These are phyloP conservation scores for Syritta pipiens DNA, from an alignment of 2,888 invertebrate species.

Conservation along the genomic window DNA sequence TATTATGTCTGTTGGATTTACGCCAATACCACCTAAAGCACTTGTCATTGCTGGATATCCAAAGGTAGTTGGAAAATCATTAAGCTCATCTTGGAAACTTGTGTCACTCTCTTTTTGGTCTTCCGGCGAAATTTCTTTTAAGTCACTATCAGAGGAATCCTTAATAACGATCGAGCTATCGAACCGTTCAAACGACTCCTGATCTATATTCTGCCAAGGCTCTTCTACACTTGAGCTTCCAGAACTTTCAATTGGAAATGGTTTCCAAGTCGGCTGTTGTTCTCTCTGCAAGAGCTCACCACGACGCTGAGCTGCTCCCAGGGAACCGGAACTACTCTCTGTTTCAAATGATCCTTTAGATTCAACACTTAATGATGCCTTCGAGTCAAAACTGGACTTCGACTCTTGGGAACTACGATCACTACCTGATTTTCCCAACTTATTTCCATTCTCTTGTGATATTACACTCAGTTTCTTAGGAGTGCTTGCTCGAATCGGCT, in stretches of 20 bases:
- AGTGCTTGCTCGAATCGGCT: conserved; percentile 74
- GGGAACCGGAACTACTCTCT: conserved; percentile 87
- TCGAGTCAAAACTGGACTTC: conserved; percentile 83
- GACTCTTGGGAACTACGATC: conserved; percentile 80
- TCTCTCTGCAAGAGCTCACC: conserved; percentile 83
- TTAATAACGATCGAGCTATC: conserved; percentile 77
- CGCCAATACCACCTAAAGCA: conserved; percentile 80
- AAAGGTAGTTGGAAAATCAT: conserved; percentile 87
- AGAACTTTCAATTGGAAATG: conserved; percentile 91
- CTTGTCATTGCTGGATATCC: conserved; percentile 84
- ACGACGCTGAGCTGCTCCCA: conserved; percentile 85
- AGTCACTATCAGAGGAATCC: conserved; percentile 77
- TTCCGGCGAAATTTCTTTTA: conserved; percentile 81
- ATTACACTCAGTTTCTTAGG: conserved; percentile 78
- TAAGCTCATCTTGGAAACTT: conserved; percentile 87
- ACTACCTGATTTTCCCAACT: conserved; percentile 75
- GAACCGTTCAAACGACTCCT: conserved; percentile 83
- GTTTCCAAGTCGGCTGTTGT: conserved; percentile 89
- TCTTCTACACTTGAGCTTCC: conserved; percentile 93
- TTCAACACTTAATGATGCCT: conserved; percentile 84
- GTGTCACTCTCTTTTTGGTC: conserved; percentile 82
- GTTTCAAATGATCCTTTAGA: conserved; percentile 87
- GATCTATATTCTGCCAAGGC: conserved; percentile 88
- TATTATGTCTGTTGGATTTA: conserved; percentile 84
- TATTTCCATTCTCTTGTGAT: conserved; percentile 80